phyloP scores from a whole-genome alignment of 1,140 invertebrate genomes.

The Holcopasites calliopsidis region DNA sequence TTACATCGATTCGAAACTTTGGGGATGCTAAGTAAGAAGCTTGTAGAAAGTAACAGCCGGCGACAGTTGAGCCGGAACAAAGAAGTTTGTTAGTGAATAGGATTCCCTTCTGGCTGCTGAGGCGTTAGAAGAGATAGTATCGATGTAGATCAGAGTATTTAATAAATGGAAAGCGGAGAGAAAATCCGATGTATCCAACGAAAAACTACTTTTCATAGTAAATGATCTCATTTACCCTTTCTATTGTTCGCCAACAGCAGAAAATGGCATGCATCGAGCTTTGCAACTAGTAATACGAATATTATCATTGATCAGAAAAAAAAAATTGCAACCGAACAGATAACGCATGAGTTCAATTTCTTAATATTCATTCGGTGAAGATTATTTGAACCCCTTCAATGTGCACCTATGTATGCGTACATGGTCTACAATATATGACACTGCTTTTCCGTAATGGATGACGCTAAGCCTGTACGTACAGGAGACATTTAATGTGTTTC shows the following conservation, averaged over 20 bases:
- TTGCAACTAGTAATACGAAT: too few species aligned
- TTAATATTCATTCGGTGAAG: conserved; percentile 4
- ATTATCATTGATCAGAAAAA: too few species aligned
- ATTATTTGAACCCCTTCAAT: neutral
- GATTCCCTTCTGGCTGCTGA: neutral
- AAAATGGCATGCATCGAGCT: too few species aligned
- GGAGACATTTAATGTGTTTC: conserved; percentile 26
- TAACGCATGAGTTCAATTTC: neutral
- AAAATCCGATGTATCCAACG: neutral
- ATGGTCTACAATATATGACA: neutral
- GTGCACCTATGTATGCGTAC: neutral
- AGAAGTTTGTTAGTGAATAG: conserved; percentile 10
- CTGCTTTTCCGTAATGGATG: neutral
- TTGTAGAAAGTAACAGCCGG: neutral
- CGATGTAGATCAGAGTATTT: neutral
- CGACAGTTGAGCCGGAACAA: neutral
- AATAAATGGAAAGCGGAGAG: neutral
- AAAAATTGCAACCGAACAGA: too few species aligned
- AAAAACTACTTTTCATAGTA: neutral
- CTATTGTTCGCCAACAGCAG: neutral
- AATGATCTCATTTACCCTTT: neutral
- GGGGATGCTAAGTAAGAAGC: neutral
- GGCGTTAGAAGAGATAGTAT: neutral
- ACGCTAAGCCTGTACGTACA: neutral
- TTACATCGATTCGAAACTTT: conserved; percentile 9